phyloP scores from a whole-genome alignment of 2,797 vertebrate species.

The Hoplostethus mediterraneus region DNA sequence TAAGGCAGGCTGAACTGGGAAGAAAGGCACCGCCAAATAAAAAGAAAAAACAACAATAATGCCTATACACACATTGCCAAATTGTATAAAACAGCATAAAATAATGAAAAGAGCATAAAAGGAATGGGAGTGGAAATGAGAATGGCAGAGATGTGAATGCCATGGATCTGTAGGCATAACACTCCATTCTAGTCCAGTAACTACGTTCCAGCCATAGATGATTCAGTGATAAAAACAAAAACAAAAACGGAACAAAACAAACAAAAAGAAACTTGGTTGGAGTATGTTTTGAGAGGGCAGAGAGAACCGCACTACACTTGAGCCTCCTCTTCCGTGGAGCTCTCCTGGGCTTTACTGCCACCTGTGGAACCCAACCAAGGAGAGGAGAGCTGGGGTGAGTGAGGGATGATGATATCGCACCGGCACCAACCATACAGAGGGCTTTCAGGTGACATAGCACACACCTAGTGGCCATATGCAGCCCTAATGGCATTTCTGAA shows the following conservation, averaged over 20 bases:
- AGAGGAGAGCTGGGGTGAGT: slow-evolving; percentile 68
- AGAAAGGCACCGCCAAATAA: slow-evolving; percentile 55
- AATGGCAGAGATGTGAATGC: not conserved
- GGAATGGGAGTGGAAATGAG: slow-evolving; percentile 47
- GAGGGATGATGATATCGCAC: slow-evolving; percentile 29
- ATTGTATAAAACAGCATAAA: slow-evolving; percentile 51
- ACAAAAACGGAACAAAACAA: slow-evolving; percentile 2
- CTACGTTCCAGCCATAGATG: slow-evolving; percentile 69
- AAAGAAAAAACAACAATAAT: slow-evolving; percentile 18
- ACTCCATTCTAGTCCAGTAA: slow-evolving; percentile 64
- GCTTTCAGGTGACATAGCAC: not conserved
- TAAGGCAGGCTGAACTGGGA: slow-evolving; percentile 46
- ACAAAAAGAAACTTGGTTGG: slow-evolving; percentile 16
- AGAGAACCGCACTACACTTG: slow-evolving; percentile 74
- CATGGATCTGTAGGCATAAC: slow-evolving; percentile 29
- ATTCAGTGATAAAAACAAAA: slow-evolving; percentile 37
- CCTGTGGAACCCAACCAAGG: slow-evolving; percentile 80
- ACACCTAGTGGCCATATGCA: not conserved
- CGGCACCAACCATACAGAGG: not conserved
- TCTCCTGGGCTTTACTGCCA: slow-evolving; percentile 79
- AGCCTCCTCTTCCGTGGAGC: slow-evolving; percentile 83
- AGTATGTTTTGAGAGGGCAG: slow-evolving; percentile 34
- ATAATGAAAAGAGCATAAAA: slow-evolving; percentile 30
- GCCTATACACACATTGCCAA: slow-evolving; percentile 37
- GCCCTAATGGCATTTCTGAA: slow-evolving; percentile 3